Evolutionary conservation across 2,888 invertebrate species (phyloP).

Genomic region (Ptilodon capucinus): DNA sequence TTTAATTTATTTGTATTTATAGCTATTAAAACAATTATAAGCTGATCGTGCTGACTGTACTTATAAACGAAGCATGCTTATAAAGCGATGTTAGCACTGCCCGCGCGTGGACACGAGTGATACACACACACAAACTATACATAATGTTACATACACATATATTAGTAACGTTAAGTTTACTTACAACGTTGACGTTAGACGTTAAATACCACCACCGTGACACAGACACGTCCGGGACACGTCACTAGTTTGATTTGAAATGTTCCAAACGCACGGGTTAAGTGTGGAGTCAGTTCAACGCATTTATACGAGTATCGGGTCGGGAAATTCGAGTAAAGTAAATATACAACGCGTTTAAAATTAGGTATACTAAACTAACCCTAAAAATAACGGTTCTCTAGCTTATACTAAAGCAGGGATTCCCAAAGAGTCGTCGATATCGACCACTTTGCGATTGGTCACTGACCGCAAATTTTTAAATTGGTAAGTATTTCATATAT

Average conservation of each 20-base stretch:
- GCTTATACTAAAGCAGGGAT: too few species aligned
- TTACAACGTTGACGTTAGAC: conserved; percentile 74
- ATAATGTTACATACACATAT: conserved; percentile 35
- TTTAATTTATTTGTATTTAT: background rate
- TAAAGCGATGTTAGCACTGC: conserved; percentile 36
- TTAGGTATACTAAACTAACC: too few species aligned
- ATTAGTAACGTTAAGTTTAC: conserved; percentile 76
- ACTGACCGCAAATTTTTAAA: too few species aligned
- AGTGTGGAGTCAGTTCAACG: conserved; percentile 51
- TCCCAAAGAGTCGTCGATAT: too few species aligned
- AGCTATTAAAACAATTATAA: background rate
- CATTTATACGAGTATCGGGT: too few species aligned
- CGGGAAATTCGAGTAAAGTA: too few species aligned
- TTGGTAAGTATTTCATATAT: too few species aligned
- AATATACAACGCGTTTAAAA: too few species aligned
- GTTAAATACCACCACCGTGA: conserved; percentile 70
- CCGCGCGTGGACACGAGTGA: background rate
- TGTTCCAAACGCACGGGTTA: conserved; percentile 21
- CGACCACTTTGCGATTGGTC: too few species aligned
- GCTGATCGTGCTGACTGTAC: conserved; percentile 15
- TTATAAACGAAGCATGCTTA: conserved; percentile 25
- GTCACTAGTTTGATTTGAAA: conserved; percentile 44
- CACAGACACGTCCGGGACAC: conserved; percentile 51
- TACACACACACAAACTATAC: conserved; percentile 14
- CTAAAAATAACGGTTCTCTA: too few species aligned